Evolutionary conservation across 2,797 vertebrate species (phyloP).

Genomic region (Netta rufina): DNA sequence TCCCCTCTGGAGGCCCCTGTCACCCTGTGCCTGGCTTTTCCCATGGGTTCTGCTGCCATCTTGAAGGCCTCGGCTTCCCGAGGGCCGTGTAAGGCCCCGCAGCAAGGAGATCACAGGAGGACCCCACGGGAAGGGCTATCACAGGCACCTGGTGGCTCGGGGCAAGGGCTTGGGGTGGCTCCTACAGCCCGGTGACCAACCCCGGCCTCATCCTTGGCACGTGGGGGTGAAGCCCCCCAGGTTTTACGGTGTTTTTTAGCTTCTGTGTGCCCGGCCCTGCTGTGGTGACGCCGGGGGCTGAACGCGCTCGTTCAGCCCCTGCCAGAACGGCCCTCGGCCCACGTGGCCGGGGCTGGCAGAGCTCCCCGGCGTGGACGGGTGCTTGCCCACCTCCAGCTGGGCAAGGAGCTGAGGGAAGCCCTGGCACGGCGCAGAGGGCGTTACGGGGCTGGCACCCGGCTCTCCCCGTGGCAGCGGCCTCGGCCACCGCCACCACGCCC

Average conservation of each 20-base stretch:
- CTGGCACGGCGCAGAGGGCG: not conserved
- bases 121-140: accelerated
- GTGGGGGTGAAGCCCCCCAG: not conserved
- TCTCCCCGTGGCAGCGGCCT: not conserved
- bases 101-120: not conserved
- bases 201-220: accelerated
- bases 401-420: not conserved
- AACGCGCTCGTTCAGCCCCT: accelerated
- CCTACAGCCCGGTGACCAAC: not conserved
- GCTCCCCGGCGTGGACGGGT: accelerated
- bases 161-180: not conserved
- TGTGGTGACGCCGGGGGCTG: accelerated
- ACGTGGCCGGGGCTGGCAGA: not conserved
- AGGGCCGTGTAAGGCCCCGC: no score
- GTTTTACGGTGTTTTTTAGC: no score
- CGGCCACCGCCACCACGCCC: not conserved
- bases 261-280: no score
- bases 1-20: not conserved
- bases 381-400: not conserved
- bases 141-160: accelerated
- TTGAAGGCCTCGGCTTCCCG: not conserved
- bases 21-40: not conserved
- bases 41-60: not conserved
- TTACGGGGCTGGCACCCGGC: not conserved
- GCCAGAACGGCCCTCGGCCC: not conserved